Evolutionary conservation across 2,888 invertebrate species (phyloP).

Genomic region (Cataglyphis rosenhaueri): DNA sequence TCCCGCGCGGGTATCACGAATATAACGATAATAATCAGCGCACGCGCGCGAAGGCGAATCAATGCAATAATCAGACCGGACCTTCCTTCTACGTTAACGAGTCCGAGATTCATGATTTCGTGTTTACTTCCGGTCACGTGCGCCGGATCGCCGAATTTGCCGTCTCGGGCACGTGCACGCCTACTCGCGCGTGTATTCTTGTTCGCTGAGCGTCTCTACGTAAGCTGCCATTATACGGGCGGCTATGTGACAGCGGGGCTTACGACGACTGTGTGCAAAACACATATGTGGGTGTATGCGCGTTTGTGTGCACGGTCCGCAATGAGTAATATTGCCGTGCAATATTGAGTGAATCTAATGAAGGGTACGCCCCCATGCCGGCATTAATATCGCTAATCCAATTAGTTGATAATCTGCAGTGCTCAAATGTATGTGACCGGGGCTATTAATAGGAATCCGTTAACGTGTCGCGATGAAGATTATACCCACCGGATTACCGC

Average conservation of each 20-base stretch:
- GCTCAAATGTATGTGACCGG: conserved; percentile 50
- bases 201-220: not conserved
- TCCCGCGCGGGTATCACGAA: conserved; percentile 11
- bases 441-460: conserved; percentile 57
- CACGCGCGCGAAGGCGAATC: conserved; percentile 29
- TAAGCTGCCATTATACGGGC: conserved; percentile 24
- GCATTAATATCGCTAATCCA: conserved; percentile 76
- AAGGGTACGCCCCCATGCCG: conserved; percentile 62
- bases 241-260: conserved; percentile 38
- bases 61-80: conserved; percentile 37
- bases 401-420: conserved; percentile 75
- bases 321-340: conserved; percentile 65
- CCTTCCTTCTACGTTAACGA: conserved; percentile 44
- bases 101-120: conserved; percentile 54
- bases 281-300: not conserved
- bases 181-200: not conserved
- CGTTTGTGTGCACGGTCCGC: conserved; percentile 30
- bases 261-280: conserved; percentile 14
- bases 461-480: conserved; percentile 39
- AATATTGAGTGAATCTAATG: conserved; percentile 78
- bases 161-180: conserved; percentile 21
- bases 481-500: conserved; percentile 32
- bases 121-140: conserved; percentile 64
- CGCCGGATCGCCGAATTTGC: conserved; percentile 50
- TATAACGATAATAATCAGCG: conserved; percentile 33